These are phyloP conservation scores for Leptinotarsa haldemani DNA, from an alignment of 2,888 invertebrate species.

Conservation along the genomic window DNA sequence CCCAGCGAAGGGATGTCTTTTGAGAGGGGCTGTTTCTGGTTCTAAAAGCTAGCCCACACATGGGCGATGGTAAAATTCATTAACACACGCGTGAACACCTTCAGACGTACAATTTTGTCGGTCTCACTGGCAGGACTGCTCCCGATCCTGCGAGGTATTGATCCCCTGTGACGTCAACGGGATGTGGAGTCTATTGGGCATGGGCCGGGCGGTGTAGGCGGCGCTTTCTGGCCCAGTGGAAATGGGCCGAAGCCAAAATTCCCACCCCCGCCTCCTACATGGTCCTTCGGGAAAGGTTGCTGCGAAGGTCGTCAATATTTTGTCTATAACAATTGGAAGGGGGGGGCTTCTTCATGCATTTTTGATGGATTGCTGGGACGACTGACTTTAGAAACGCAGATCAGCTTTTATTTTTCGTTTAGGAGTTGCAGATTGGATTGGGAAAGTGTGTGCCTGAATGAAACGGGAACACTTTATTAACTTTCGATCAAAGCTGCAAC, in stretches of 20 bases:
- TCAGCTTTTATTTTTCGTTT: too few relatives aligned
- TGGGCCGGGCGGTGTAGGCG: constrained; percentile 45
- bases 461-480: too few relatives aligned
- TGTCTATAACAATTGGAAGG: constrained; percentile 1
- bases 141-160: constrained; percentile 61
- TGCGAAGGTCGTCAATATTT: not conserved
- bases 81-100: constrained; percentile 53
- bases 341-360: not conserved
- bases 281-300: constrained; percentile 10
- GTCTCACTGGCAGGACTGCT: constrained; percentile 60
- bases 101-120: constrained; percentile 58
- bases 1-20: constrained; percentile 96
- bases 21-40: constrained; percentile 97
- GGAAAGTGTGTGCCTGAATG: too few relatives aligned
- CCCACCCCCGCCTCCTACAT: constrained; percentile 49
- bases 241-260: constrained; percentile 40
- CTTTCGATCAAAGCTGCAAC: too few relatives aligned
- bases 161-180: constrained; percentile 63
- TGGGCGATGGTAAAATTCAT: constrained; percentile 74
- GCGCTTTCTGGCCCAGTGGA: constrained; percentile 48
- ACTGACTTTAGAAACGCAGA: too few relatives aligned
- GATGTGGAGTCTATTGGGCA: constrained; percentile 38
- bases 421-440: too few relatives aligned
- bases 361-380: not conserved
- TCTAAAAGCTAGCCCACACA: constrained; percentile 95